Evolutionary conservation across 1,140 invertebrate species (phyloP).

Genomic region (Chrysopa pallens): DNA sequence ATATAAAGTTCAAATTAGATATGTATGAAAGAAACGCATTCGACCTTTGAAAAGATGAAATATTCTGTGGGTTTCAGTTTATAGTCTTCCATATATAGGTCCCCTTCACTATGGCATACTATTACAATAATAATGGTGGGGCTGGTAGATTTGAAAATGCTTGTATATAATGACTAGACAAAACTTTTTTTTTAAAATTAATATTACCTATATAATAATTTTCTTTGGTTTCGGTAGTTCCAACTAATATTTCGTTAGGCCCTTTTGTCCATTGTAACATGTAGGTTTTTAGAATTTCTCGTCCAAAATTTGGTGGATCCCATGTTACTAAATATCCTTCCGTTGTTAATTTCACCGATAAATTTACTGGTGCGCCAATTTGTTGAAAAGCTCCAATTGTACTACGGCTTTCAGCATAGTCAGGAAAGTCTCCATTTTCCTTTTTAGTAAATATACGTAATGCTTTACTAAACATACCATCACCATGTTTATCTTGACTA

Average conservation of each 20-base stretch:
- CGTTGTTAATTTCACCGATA: constrained; percentile 35
- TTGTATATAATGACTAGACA: too few species aligned
- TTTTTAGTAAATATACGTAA: constrained; percentile 58
- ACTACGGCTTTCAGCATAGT: constrained; percentile 1
- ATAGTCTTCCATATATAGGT: too few species aligned
- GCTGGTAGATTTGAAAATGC: too few species aligned
- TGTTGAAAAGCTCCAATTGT: constrained; percentile 13
- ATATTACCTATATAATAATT: constrained; percentile 35
- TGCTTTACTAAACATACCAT: constrained; percentile 78
- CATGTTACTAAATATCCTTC: constrained; percentile 55
- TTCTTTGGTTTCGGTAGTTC: constrained; percentile 39
- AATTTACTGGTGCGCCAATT: constrained; percentile 42
- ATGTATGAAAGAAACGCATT: too few species aligned
- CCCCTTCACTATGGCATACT: too few species aligned
- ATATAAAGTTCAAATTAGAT: too few species aligned
- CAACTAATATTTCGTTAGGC: constrained; percentile 32
- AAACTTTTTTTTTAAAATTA: background rate
- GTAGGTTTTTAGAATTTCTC: constrained; percentile 34
- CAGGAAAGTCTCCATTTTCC: constrained; percentile 9
- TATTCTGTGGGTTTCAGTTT: too few species aligned
- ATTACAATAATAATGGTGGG: too few species aligned
- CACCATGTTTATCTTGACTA: constrained; percentile 68
- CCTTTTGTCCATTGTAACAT: constrained; percentile 40
- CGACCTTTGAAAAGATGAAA: too few species aligned
- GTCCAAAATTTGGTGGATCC: constrained; percentile 42